These are phyloP conservation scores for Actinia equina DNA, from an alignment of 64 coral and sea anemone species.

Conservation along the genomic window DNA sequence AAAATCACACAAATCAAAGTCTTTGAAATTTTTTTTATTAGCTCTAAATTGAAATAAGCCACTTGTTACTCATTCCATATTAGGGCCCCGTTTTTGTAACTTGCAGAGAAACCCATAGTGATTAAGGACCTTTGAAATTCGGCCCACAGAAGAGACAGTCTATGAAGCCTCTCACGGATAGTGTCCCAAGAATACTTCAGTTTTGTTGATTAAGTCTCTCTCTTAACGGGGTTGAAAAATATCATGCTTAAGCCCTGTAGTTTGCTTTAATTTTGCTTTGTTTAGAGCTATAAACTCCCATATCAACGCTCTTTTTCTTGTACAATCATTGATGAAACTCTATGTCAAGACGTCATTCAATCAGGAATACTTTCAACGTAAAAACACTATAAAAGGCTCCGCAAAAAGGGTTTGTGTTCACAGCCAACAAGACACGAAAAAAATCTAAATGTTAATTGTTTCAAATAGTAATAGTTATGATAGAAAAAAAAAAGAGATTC, in stretches of 20 bases:
- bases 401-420: background rate
- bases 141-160: background rate
- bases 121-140: slow-evolving; percentile 15
- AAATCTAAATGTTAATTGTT: background rate
- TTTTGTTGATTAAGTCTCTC: background rate
- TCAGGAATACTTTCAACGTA: background rate
- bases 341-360: background rate
- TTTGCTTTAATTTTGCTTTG: background rate
- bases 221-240: background rate
- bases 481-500: background rate
- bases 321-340: background rate
- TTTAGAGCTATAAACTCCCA: background rate
- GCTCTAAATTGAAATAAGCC: background rate
- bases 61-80: background rate
- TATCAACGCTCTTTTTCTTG: background rate
- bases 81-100: slow-evolving; percentile 9
- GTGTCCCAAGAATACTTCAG: background rate
- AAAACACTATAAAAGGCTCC: background rate
- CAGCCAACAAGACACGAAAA: background rate
- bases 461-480: slow-evolving; percentile 11
- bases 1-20: too few species aligned
- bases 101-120: background rate
- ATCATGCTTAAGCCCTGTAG: background rate
- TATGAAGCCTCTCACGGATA: background rate
- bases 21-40: background rate